These are phyloP conservation scores for Lutjanus campechanus DNA, from an alignment of 2,797 vertebrate genomes.

Conservation along the genomic window DNA sequence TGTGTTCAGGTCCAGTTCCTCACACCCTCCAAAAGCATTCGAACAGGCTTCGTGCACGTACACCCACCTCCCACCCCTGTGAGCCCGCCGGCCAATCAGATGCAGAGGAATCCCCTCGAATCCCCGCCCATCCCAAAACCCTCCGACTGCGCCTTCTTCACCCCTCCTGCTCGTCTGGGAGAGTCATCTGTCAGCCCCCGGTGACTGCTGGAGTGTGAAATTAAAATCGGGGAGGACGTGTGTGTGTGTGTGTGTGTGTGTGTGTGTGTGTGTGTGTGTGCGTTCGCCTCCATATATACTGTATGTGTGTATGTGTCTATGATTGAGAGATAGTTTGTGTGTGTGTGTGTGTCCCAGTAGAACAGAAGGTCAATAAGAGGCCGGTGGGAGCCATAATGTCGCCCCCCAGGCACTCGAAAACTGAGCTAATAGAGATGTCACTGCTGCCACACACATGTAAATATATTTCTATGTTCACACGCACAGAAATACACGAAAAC, in stretches of 20 bases:
- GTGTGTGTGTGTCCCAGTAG: constrained; percentile 51
- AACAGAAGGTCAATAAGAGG: constrained; percentile 75
- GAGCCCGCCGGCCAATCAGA: constrained; percentile 72
- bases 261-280: constrained; percentile 29
- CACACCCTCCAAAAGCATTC: constrained; percentile 56
- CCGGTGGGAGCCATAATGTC: constrained; percentile 79
- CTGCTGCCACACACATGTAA: constrained; percentile 35
- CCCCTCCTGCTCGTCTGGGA: constrained; percentile 76
- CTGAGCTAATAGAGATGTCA: constrained; percentile 88
- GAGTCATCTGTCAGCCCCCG: constrained; percentile 89
- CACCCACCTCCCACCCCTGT: constrained; percentile 11
- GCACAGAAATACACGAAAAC: not conserved
- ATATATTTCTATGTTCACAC: not conserved
- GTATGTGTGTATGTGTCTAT: constrained; percentile 18
- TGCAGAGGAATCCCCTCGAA: constrained; percentile 41
- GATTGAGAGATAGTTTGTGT: constrained; percentile 46
- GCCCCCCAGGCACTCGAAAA: constrained; percentile 62
- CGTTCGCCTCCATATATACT: constrained; percentile 3
- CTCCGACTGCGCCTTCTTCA: constrained; percentile 45
- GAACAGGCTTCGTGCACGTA: constrained; percentile 55
- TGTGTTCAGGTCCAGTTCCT: constrained; percentile 49
- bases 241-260: constrained; percentile 23
- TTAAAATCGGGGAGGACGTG: constrained; percentile 85
- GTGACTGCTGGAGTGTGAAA: constrained; percentile 90
- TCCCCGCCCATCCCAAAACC: constrained; percentile 52